Base-by-base conservation (phyloP, 1,140 invertebrate species). In the Schmidtea mediterranea region DNA sequence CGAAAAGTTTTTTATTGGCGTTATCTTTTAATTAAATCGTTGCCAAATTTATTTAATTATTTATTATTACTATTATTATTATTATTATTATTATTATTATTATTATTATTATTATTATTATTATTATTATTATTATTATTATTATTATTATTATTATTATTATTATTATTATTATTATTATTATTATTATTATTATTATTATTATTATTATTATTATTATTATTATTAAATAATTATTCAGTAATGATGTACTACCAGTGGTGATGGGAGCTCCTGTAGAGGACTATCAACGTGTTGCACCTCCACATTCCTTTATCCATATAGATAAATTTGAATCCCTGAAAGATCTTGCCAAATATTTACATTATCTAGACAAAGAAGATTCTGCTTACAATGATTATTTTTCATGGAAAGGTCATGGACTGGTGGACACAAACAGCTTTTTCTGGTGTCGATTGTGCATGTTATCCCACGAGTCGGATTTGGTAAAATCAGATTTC, bases 381-480 rank as follows among this genome's bases (percentile, higher is more conserved):
- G 79, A 86, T 58, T 73, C 75, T 13, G 67, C 82, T 0, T 90
- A 89, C 64, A 89, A 89, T 63, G 77, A 79, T 13, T 89, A 89
- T 61, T 89, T 89, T 62, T 75, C 75, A 24, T 80, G 76, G 73
- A 80, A 82, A 68, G 79, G 79, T 23, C 83, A 80, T 0, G 83
- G 83, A 41, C 21, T 32, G 38, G 32, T 36, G 12, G 46, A 48
- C 40, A 32, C 46, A 18, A 48, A 22, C 46, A 19, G 22, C n/a
- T 41, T 41, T 22, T 41, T 41, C 12, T 41, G 40, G 40, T 41
- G 40, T 22, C 40, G 40, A 5, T 41, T 41, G 12, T 41, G 40
- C 12, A 46, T 46, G 45, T 18, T 46, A 16, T 18, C 56, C 13
- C 58, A 62, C 41, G 60, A 57, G 43, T 53, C 48, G 6, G 53